Evolutionary conservation across 2,113 vertebrate species (phyloP).

Genomic region (Thomomys bottae): DNA sequence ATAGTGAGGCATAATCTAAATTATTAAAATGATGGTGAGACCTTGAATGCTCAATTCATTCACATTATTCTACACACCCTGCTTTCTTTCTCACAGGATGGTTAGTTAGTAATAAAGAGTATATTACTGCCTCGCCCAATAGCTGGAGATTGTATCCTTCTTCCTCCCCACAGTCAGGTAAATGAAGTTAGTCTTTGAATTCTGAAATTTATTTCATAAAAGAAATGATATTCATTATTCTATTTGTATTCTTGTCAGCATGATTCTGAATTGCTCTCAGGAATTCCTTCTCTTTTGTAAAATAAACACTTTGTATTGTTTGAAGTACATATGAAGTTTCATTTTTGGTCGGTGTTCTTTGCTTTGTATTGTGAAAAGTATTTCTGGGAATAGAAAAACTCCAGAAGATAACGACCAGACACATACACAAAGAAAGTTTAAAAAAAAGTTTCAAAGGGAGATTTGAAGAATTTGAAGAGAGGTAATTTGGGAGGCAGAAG

Average conservation of each 20-base stretch:
- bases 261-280: too few species aligned
- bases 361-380: slow-evolving; percentile 53
- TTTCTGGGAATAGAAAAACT: slow-evolving; percentile 70
- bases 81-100: too few species aligned
- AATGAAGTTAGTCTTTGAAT: slow-evolving; percentile 57
- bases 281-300: slow-evolving; percentile 59
- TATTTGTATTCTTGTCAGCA: too few species aligned
- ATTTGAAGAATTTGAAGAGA: slow-evolving; percentile 44
- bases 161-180: not conserved
- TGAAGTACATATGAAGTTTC: slow-evolving; percentile 55
- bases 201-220: too few species aligned
- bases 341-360: slow-evolving; percentile 56
- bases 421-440: too few species aligned
- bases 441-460: slow-evolving; percentile 63
- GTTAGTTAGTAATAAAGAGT: too few species aligned
- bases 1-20: too few species aligned
- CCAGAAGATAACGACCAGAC: slow-evolving; percentile 60
- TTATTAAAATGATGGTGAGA: too few species aligned
- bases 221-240: too few species aligned
- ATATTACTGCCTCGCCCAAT: not conserved
- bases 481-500: slow-evolving; percentile 39
- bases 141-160: not conserved
- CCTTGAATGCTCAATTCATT: too few species aligned
- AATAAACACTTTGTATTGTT: slow-evolving; percentile 62
- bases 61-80: too few species aligned